Conservation (phyloP, 2,797 vertebrate species). For the Periparus ater region DNA sequence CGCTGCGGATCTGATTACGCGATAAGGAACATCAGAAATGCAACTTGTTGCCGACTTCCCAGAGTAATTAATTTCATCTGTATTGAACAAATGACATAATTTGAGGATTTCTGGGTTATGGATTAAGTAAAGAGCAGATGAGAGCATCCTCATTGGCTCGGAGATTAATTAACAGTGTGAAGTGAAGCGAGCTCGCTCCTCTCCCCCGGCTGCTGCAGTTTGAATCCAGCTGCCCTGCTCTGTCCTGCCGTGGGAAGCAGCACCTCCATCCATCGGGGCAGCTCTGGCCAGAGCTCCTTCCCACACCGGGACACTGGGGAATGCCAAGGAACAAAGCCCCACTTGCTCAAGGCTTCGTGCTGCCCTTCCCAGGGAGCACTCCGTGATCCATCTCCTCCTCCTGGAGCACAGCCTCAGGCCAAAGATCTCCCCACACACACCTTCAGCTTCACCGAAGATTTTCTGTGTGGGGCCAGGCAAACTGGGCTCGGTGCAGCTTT, state of each 20-base stretch:
- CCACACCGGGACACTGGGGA: background rate
- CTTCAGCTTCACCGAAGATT: background rate
- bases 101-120: conserved; percentile 64
- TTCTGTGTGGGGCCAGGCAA: background rate
- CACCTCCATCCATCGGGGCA: fast-evolving
- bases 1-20: background rate
- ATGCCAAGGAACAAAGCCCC: background rate
- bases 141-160: conserved; percentile 50
- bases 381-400: background rate
- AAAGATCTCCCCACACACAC: background rate
- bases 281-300: fast-evolving
- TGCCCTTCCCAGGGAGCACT: background rate
- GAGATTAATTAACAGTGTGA: conserved; percentile 61
- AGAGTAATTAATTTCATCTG: conserved; percentile 68
- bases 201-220: background rate
- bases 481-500: background rate
- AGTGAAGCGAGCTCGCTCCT: conserved; percentile 24
- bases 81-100: conserved; percentile 70
- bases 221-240: background rate
- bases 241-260: background rate
- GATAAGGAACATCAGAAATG: conserved; percentile 35
- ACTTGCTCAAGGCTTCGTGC: background rate
- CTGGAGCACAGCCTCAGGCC: background rate
- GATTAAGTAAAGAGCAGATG: conserved; percentile 69
- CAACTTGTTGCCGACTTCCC: conserved; percentile 65